Evolutionary conservation across 1,140 invertebrate species (phyloP), one percentile per base, ranked within the genome.

Genomic region (Schlechtendalia chinensis): DNA sequence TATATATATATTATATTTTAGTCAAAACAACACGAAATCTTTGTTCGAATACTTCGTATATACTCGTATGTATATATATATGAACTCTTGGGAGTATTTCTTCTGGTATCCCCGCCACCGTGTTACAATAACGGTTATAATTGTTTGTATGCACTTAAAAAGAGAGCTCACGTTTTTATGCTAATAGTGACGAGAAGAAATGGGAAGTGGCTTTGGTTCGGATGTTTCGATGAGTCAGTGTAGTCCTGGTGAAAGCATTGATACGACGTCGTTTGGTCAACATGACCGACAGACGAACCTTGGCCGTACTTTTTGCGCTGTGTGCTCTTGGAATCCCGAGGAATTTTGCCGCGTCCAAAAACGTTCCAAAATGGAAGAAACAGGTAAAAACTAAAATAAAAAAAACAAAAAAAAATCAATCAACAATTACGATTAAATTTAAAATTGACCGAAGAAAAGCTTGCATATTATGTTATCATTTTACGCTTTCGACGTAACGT

Each of bases 341-440:
- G 17, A 58, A 56, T 27, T 58, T 67, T 24, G 65, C 75, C 17
- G 69, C 65, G 14, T 72, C 83, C n/a, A 83, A 83, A 85, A 91
- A 92, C 84, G 88, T 93, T 65, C 92, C 93, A 3, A 92, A 93
- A 84, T 94, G 93, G 93, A 94, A 93, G 84, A 93, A 93, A 85
- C 90, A 91, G 87, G 91, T 91, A 83, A n/a, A n/a, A n/a, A n/a
- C n/a, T n/a, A n/a, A n/a, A n/a, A n/a, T n/a, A n/a, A n/a, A n/a
- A n/a, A n/a, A n/a, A 84, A 50, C 10, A 56, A 39, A 50, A 50
- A n/a, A n/a, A n/a, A n/a, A n/a, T n/a, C n/a, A n/a, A 50, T 14
- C 47, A 50, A 50, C 14, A 5, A 12, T 12, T 12, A 50, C 12
- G 12, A 50, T 50, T 50, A 50, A 12, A 50, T 12, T 50, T 12